Conservation (phyloP, 2,888 invertebrate genomes). For the Drosophila greeni region DNA sequence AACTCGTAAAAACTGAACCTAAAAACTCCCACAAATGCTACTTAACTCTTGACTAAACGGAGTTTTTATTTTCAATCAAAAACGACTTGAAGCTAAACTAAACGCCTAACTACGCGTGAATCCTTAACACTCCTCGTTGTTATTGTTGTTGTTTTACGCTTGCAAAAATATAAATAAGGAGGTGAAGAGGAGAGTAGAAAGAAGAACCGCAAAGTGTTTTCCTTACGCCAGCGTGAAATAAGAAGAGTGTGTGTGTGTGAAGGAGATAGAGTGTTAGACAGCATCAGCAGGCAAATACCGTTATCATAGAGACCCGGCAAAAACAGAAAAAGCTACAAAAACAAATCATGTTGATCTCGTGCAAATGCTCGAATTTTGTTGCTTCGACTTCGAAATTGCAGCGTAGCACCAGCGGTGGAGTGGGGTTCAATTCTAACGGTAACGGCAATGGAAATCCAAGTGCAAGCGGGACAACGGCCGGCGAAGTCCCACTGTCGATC, state of each 20-base stretch:
- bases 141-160: slow-evolving; percentile 13
- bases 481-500: slow-evolving; percentile 40
- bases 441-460: slow-evolving; percentile 13
- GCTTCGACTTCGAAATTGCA: slow-evolving; percentile 58
- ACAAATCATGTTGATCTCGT: slow-evolving; percentile 80
- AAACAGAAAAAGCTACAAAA: slow-evolving; percentile 3
- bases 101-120: background rate
- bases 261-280: slow-evolving; percentile 1
- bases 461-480: slow-evolving; percentile 17
- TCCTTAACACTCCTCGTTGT: background rate
- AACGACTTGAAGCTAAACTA: background rate
- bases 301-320: slow-evolving; percentile 30
- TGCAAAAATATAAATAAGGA: slow-evolving; percentile 20
- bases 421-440: slow-evolving; percentile 12
- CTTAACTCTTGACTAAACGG: slow-evolving; percentile 7
- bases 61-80: background rate
- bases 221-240: slow-evolving; percentile 6
- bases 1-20: slow-evolving; percentile 7
- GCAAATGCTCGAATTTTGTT: slow-evolving; percentile 86
- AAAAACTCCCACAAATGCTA: slow-evolving; percentile 17
- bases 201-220: slow-evolving; percentile 16
- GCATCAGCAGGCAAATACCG: slow-evolving; percentile 18
- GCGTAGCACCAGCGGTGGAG: slow-evolving; percentile 37
- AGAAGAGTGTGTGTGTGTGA: slow-evolving; percentile 9
- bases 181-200: slow-evolving; percentile 1